Base-by-base conservation (phyloP, 2,797 vertebrate species). In the Tachyglossus aculeatus region DNA sequence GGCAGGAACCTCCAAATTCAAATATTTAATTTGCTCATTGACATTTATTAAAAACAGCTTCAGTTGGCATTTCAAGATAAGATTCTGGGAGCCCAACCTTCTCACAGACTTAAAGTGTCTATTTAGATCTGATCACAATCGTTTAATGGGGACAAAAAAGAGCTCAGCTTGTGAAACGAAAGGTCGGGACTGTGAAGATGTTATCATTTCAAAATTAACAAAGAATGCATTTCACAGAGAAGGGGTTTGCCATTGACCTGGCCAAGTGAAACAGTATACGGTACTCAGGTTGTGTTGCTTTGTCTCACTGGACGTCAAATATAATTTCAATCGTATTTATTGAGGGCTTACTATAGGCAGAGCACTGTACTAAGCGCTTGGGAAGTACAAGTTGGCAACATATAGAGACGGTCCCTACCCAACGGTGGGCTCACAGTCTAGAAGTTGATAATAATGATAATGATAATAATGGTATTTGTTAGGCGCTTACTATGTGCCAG, bases 11-110 rank as follows among this genome's bases (percentile, higher is more conserved):
- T 83, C 71, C 69, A 84, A 81, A 84, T 76, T 81, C 71, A 84
- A 83, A 84, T 78, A 84, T 83, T 86, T 83, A 81, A 85, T 86
- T 83, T 81, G 66, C 58, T 86, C 57, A 1, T 78, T 88, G 82
- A 86, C 84, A 81, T 88, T 81, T 84, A 85, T 86, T 81, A 81
- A 81, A 86, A 81, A 70, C 82, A 48, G 57, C 74, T 71, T 16
- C 1, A 74, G 63, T 60, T 81, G 71, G 76, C 78, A 78, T 80
- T 77, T 81, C 68, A 67, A 67, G 78, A 67, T 60, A 78, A 80
- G 51, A 47, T 65, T 67, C n/a, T 48, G 40, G 51, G 59, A 65
- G 54, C 60, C 81, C 67, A 47, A 83, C 78, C 84, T 57, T 0
- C 31, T 60, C 77, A 68, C 36, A 9, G 63, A 62, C 66, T 66